Percentiles rank a stretch among this genome's conserved stretches.
Conservation (phyloP, 2,113 vertebrate genomes). For the Saccopteryx leptura region DNA sequence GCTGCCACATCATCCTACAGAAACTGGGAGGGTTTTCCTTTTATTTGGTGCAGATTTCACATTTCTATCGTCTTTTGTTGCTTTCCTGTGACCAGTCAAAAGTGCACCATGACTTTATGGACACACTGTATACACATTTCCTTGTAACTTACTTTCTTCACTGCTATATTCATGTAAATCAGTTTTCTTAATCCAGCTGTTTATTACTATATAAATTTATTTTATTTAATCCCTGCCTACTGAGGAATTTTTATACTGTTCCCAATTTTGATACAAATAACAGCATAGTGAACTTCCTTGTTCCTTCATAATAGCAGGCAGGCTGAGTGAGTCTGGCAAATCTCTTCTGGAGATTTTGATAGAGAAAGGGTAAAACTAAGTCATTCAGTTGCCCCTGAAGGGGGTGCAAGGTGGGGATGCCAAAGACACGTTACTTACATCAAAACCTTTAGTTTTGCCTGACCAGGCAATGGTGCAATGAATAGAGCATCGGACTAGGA, state of each 20-base stretch:
- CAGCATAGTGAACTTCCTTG: not conserved
- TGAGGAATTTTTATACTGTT: not conserved
- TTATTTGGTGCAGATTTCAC: too few relatives aligned
- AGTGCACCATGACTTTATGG: too few relatives aligned
- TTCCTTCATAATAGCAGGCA: not conserved
- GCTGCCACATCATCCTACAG: too few relatives aligned
- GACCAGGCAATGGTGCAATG: too few relatives aligned
- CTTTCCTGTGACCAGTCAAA: too few relatives aligned
- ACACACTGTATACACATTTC: not conserved
- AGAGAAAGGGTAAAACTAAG: not conserved
- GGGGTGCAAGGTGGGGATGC: not conserved
- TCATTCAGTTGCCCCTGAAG: not conserved
- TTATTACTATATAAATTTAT: slow-evolving; percentile 46
- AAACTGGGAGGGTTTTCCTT: too few relatives aligned
- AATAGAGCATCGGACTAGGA: too few relatives aligned
- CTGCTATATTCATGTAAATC: not conserved
- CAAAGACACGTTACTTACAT: not conserved
- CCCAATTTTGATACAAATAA: not conserved
- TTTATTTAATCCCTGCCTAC: not conserved
- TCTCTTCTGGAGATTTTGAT: slow-evolving; percentile 32
- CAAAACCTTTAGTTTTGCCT: not conserved
- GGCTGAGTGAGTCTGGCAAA: not conserved
- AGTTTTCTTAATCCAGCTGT: not conserved
- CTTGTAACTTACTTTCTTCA: not conserved
- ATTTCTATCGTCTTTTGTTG: too few relatives aligned